phyloP scores from a whole-genome alignment of 2,888 invertebrate species.

The Anoplius nigerrimus region DNA sequence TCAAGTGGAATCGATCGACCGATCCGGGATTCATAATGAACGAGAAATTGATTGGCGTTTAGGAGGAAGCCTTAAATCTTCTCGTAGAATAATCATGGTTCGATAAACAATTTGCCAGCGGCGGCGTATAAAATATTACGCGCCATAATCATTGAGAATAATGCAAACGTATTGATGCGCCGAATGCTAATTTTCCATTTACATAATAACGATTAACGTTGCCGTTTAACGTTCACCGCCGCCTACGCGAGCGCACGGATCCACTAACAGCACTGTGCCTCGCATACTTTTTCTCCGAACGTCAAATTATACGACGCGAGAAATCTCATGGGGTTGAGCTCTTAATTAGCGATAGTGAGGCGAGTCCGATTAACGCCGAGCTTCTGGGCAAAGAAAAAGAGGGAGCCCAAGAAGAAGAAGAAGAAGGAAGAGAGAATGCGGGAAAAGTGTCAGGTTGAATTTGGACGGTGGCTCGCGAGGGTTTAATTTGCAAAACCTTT shows the following conservation, averaged over 20 bases:
- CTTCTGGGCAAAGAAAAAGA: no score
- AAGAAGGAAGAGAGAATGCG: no score
- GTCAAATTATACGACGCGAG: background rate
- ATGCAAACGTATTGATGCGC: no score
- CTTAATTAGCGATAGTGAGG: no score
- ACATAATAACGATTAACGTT: no score
- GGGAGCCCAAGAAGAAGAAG: no score
- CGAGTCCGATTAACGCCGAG: no score
- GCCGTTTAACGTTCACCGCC: no score
- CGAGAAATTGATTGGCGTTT: conserved; percentile 28
- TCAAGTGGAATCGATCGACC: conserved; percentile 15
- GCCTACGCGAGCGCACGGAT: background rate
- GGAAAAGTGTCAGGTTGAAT: conserved; percentile 11
- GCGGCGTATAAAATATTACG: no score
- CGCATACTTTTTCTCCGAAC: conserved; percentile 13
- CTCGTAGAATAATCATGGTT: conserved; percentile 43
- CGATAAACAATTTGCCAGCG: conserved; percentile 33
- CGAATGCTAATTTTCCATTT: no score
- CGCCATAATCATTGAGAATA: no score
- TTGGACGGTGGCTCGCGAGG: conserved; percentile 32
- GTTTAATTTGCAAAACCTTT: conserved; percentile 44
- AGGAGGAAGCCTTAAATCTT: conserved; percentile 16
- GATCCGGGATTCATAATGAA: conserved; percentile 11
- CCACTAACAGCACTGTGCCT: conserved; percentile 32
- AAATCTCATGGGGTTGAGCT: no score